Evolutionary conservation across 2,888 invertebrate genomes (phyloP).

Genomic region (Isotomurus palustris): DNA sequence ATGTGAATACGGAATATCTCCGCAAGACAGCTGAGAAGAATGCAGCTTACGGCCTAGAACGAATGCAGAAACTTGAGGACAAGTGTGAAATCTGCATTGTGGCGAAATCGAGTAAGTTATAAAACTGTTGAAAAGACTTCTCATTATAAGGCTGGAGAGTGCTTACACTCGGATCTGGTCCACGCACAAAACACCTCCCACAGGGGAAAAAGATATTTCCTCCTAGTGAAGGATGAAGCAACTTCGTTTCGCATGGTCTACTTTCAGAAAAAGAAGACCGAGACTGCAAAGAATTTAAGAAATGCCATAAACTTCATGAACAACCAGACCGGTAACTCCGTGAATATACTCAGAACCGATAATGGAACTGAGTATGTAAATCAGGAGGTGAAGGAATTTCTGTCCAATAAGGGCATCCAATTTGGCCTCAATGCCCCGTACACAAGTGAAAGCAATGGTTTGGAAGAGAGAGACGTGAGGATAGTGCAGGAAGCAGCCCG

Average conservation of each 20-base stretch:
- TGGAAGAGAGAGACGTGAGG: slow-evolving; percentile 7
- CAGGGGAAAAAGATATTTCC: slow-evolving; percentile 15
- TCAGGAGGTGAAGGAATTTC: too few species aligned
- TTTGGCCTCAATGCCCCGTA: neutral
- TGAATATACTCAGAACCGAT: slow-evolving; percentile 13
- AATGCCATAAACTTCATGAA: too few species aligned
- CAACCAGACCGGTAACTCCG: slow-evolving; percentile 4
- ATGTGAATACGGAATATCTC: slow-evolving; percentile 16
- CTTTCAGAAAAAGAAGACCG: slow-evolving; percentile 11
- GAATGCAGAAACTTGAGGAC: neutral
- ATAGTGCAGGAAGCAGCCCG: slow-evolving; percentile 36
- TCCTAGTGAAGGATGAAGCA: slow-evolving; percentile 20
- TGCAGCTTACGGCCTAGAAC: slow-evolving; percentile 21
- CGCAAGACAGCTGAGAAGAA: slow-evolving; percentile 14
- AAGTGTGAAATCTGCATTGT: slow-evolving; percentile 11
- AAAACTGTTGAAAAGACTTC: neutral
- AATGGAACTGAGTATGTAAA: slow-evolving; percentile 20
- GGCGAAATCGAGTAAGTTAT: slow-evolving; percentile 15
- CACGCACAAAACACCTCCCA: slow-evolving; percentile 4
- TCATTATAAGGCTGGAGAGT: slow-evolving; percentile 9
- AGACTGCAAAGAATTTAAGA: neutral
- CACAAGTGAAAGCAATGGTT: neutral
- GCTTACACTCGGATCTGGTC: slow-evolving; percentile 13
- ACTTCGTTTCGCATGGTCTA: slow-evolving; percentile 13
- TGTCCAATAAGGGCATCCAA: too few species aligned